Evolutionary conservation across 2,797 vertebrate genomes (phyloP).

Genomic region (Vultur gryphus): DNA sequence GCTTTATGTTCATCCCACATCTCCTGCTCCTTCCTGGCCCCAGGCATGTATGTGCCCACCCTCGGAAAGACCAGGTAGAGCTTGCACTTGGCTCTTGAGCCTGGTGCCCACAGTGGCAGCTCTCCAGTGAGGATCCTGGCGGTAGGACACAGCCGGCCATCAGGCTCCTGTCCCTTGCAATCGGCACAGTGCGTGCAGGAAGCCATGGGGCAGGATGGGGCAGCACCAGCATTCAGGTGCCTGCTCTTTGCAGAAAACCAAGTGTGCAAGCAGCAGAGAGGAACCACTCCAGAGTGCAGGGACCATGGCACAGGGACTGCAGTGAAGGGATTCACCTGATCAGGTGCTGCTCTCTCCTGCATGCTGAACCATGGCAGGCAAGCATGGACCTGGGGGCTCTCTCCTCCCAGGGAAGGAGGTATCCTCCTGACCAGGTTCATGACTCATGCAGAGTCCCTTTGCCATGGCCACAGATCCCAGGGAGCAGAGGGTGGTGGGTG

Average conservation of each 20-base stretch:
- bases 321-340: not conserved
- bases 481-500: not conserved
- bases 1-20: not conserved
- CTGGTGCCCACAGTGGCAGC: not conserved
- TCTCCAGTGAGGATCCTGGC: not conserved
- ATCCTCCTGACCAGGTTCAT: not conserved
- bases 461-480: not conserved
- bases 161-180: not conserved
- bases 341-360: not conserved
- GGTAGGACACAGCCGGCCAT: not conserved
- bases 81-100: not conserved
- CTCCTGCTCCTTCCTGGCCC: not conserved
- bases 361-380: rapidly evolving
- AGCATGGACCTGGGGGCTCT: not conserved
- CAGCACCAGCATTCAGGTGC: not conserved
- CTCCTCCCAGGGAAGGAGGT: not conserved
- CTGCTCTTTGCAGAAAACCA: not conserved
- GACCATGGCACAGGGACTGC: not conserved
- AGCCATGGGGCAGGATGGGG: not conserved
- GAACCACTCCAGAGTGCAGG: not conserved
- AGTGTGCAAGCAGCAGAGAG: not conserved
- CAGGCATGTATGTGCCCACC: too few species aligned
- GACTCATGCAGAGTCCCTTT: not conserved
- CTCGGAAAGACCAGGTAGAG: not conserved
- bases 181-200: not conserved